A percentile compares a stretch with the other conserved stretches of the same genome.
phyloP scores from a whole-genome alignment of 2,888 invertebrate genomes.

The Nephrotoma guestfalica region DNA sequence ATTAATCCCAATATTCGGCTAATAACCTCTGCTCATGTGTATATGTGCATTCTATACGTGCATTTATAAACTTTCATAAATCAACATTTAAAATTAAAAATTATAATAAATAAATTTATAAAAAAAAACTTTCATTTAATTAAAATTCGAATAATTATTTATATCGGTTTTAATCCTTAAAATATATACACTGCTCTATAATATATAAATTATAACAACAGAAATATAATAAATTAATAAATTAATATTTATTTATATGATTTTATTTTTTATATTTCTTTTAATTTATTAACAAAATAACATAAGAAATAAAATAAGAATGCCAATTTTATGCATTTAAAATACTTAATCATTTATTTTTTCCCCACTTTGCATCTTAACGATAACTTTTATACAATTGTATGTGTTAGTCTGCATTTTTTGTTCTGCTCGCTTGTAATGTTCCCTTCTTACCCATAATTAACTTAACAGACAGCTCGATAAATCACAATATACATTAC shows the following conservation, averaged over 20 bases:
- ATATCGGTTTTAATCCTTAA: not conserved
- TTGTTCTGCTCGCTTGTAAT: not conserved
- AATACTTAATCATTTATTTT: conserved; percentile 4
- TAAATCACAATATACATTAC: conserved; percentile 1
- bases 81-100: not conserved
- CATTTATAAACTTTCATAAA: not conserved
- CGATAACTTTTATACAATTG: not conserved
- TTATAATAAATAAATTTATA: not conserved
- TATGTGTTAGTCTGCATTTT: not conserved
- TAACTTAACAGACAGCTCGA: conserved; percentile 3
- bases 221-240: not conserved
- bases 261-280: not conserved
- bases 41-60: not conserved
- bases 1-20: not conserved
- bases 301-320: not conserved
- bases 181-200: not conserved
- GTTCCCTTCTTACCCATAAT: conserved; percentile 3
- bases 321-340: conserved; percentile 2
- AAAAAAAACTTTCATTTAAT: not conserved
- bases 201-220: not conserved
- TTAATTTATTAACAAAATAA: not conserved
- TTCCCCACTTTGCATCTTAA: conserved; percentile 2
- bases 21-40: not conserved
- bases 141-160: not conserved
- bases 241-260: not conserved